These are phyloP conservation scores for Peromyscus aztecus DNA, from an alignment of 2,797 vertebrate species.

Conservation along the genomic window DNA sequence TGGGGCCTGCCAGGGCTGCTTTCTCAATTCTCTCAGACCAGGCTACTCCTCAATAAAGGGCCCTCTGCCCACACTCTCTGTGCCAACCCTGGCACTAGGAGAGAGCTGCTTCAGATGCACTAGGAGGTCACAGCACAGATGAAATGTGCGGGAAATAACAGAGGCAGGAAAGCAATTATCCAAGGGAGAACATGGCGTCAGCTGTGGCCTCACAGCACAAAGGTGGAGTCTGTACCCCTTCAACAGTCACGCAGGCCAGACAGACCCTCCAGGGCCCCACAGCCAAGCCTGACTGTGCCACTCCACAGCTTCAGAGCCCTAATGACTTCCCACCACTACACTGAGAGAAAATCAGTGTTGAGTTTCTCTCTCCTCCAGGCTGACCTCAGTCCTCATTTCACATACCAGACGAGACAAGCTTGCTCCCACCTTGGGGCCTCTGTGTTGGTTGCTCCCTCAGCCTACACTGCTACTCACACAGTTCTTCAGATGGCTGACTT, in stretches of 20 bases:
- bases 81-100: slow-evolving; percentile 77
- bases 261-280: not conserved
- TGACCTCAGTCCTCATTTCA: not conserved
- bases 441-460: not conserved
- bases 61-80: slow-evolving; percentile 63
- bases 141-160: slow-evolving; percentile 80
- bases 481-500: not conserved
- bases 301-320: slow-evolving; percentile 44
- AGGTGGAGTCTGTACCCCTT: slow-evolving; percentile 17
- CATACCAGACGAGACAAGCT: not conserved
- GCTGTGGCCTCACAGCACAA: not conserved
- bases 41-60: slow-evolving; percentile 73
- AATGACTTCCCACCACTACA: not conserved
- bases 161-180: slow-evolving; percentile 80
- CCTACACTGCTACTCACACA: not conserved
- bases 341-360: not conserved
- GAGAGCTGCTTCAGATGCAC: slow-evolving; percentile 59
- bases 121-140: slow-evolving; percentile 79
- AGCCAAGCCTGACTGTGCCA: not conserved
- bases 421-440: not conserved
- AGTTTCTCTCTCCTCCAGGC: not conserved
- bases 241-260: not conserved
- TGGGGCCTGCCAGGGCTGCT: slow-evolving; percentile 64
- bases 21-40: slow-evolving; percentile 73
- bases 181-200: slow-evolving; percentile 7